Evolutionary conservation across 2,888 invertebrate species (phyloP).

Genomic region (Liposcelis brunnea): DNA sequence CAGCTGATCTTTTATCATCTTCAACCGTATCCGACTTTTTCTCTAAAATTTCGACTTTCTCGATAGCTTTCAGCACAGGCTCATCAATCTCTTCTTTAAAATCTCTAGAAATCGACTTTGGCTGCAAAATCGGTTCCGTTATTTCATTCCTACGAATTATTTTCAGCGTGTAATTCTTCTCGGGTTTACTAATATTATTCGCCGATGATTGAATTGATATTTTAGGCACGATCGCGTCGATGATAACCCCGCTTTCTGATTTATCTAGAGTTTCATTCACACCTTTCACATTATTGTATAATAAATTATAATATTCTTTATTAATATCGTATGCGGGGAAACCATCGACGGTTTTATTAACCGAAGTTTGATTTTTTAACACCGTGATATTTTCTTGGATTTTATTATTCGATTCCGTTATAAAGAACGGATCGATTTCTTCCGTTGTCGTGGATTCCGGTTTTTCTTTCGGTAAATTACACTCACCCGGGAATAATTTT

Average conservation of each 20-base stretch:
- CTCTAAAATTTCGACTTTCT: slow-evolving; percentile 15
- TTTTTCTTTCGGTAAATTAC: slow-evolving; percentile 41
- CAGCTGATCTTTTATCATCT: not conserved
- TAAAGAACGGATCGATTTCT: slow-evolving; percentile 3
- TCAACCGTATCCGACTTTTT: not conserved
- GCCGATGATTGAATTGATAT: slow-evolving; percentile 7
- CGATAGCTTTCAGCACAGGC: slow-evolving; percentile 19
- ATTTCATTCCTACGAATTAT: slow-evolving; percentile 33
- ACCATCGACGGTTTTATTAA: slow-evolving; percentile 8
- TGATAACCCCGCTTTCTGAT: slow-evolving; percentile 10
- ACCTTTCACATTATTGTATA: slow-evolving; percentile 4
- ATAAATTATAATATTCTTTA: not conserved
- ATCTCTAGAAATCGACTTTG: slow-evolving; percentile 26
- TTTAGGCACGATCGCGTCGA: slow-evolving; percentile 11
- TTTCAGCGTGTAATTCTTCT: slow-evolving; percentile 7
- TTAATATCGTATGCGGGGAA: slow-evolving; percentile 11
- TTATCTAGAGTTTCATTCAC: slow-evolving; percentile 13
- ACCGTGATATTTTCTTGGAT: not conserved
- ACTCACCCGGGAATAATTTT: slow-evolving; percentile 60
- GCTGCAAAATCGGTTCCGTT: slow-evolving; percentile 53
- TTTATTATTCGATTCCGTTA: not conserved
- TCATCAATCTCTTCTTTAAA: slow-evolving; percentile 18
- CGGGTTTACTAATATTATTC: slow-evolving; percentile 2
- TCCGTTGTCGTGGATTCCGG: slow-evolving; percentile 4
- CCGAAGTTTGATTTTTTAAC: not conserved